Percentiles rank a stretch among this genome's conserved stretches.
phyloP scores from a whole-genome alignment of 64 coral and sea anemone genomes.

The Actinia equina region DNA sequence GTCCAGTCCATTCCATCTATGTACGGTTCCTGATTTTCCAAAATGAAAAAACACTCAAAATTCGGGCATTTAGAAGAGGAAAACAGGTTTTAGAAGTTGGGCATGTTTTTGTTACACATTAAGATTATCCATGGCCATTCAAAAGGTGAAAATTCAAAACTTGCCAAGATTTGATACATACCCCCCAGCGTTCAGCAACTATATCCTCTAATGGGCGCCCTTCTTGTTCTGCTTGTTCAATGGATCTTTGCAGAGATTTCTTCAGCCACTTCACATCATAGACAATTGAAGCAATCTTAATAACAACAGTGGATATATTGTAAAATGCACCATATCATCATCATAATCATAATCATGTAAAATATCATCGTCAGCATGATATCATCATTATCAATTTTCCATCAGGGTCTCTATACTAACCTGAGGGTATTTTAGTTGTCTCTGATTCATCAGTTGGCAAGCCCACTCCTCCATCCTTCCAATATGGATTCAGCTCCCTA shows the following conservation, averaged over 20 bases:
- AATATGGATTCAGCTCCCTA: constrained; percentile 90
- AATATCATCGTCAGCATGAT: no score
- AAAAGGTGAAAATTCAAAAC: no score
- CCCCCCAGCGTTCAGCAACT: constrained; percentile 86
- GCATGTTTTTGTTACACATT: no score
- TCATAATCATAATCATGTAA: no score
- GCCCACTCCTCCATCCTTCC: constrained; percentile 85
- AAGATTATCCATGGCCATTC: no score
- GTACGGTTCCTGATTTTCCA: no score
- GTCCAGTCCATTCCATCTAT: no score
- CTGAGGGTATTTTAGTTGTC: background rate
- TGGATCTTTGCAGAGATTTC: constrained; percentile 76
- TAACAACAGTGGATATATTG: background rate
- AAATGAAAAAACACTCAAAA: no score
- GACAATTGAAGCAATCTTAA: constrained; percentile 15
- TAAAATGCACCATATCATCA: background rate
- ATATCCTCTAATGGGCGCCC: constrained; percentile 61
- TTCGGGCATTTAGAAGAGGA: no score
- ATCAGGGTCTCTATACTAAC: background rate
- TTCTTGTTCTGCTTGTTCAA: constrained; percentile 75
- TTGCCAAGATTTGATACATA: background rate
- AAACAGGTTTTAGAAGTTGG: no score
- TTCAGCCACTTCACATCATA: constrained; percentile 75
- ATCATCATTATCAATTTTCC: background rate
- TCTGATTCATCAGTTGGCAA: constrained; percentile 55